Evolutionary conservation across 2,113 vertebrate genomes (phyloP).

Genomic region (Cavia aperea): DNA sequence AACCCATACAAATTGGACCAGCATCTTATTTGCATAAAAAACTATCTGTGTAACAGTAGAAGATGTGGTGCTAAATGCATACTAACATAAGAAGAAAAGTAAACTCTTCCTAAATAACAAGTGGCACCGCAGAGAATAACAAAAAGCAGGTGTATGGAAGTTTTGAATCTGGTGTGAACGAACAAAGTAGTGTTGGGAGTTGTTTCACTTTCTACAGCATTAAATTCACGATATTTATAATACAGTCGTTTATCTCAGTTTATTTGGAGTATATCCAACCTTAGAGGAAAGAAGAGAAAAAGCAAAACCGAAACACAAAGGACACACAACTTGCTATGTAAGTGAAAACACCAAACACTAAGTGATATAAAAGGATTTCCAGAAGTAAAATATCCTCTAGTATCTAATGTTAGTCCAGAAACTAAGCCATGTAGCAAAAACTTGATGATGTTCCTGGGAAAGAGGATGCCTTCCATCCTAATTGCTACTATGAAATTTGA

Average conservation of each 20-base stretch:
- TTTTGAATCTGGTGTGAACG: neutral
- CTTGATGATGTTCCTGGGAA: neutral
- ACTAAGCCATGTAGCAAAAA: neutral
- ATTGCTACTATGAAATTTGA: neutral
- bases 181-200: neutral
- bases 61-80: neutral
- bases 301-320: neutral
- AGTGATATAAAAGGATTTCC: neutral
- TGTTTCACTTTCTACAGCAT: neutral
- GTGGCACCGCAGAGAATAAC: neutral
- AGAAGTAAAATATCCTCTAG: neutral
- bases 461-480: neutral
- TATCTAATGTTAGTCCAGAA: neutral
- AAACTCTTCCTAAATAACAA: neutral
- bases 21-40: neutral
- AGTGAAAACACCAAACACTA: neutral
- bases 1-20: neutral
- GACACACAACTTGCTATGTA: neutral
- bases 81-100: neutral
- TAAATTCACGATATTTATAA: neutral
- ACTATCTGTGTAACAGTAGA: neutral
- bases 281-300: neutral
- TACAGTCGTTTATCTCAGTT: neutral
- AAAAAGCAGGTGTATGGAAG: neutral
- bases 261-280: neutral